Evolutionary conservation across 2,797 vertebrate genomes (phyloP), one percentile per base, ranked within the genome.

Genomic region (Tympanoctomys barrerae): DNA sequence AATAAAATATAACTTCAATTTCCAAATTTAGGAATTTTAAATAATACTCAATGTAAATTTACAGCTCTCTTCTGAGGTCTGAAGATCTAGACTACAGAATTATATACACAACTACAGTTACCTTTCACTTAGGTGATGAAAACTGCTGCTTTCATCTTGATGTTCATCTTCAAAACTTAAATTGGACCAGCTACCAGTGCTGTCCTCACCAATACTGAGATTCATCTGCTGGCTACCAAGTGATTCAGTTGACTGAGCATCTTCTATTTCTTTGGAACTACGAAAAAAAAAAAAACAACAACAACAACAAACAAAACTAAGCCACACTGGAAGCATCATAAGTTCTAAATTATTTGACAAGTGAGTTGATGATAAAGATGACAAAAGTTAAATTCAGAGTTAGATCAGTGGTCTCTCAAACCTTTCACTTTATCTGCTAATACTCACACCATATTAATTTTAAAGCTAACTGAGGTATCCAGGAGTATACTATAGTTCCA

Each of bases 51-150:
- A 16, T 18, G 7, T 62, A 62, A 81, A 94, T 77, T 24, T 62
- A 64, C 3, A 91, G 62, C 9, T 96, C 13, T 31, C 4, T 81
- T 93, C 84, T 66, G n/a, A 91, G 46, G 59, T 66, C 42, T 66
- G 5, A 52, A 49, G n/a, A 79, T 42, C 49, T 64, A 81, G 64
- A 82, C 8, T n/a, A 78, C 3, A 49, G 3, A 94, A 66, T 66
- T 49, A 61, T 42, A 70, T 2, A 52, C 52, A 83, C 22, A 90
- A 70, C 52, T 42, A n/a, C 39, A 97, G 90, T 98, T 98, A 99
- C 99, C 99, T 99, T 98, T 99, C 99, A 97, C 99, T 99, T 93
- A 99, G 99, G 96, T 99, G 99, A 97, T 99, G 99, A 98, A 99
- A 99, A 98, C 99, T 99, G 99, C 99, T 99, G 98, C 98, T 99